phyloP scores from a whole-genome alignment of 2,797 vertebrate species.

The Delichon dasypus region DNA sequence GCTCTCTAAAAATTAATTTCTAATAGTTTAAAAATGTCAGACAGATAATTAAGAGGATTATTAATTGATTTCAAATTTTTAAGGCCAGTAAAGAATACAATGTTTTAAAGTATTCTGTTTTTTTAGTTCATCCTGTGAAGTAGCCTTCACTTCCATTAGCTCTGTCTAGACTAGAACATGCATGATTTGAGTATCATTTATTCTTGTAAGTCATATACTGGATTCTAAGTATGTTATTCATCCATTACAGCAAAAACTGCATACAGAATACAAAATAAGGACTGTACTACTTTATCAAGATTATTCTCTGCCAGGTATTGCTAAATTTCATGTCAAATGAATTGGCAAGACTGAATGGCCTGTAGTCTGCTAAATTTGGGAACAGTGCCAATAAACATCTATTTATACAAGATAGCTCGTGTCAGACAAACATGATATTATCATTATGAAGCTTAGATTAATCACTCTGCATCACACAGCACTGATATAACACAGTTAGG shows the following conservation, averaged over 20 bases:
- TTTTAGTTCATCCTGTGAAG: background rate
- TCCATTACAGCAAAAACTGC: background rate
- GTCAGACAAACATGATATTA: constrained; percentile 34
- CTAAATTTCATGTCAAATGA: constrained; percentile 7
- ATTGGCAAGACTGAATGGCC: background rate
- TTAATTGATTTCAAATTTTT: constrained; percentile 6
- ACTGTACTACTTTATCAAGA: background rate
- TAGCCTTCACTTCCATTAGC: background rate
- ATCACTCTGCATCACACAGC: background rate
- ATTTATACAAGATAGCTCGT: constrained; percentile 4
- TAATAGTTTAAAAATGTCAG: constrained; percentile 28
- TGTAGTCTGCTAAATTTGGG: background rate
- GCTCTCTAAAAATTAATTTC: constrained; percentile 43
- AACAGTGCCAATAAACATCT: constrained; percentile 6
- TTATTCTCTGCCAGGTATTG: background rate
- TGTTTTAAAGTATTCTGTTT: background rate
- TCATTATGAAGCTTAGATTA: constrained; percentile 19
- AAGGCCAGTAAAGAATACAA: background rate
- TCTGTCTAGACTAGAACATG: background rate
- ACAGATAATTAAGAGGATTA: constrained; percentile 50
- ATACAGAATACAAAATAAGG: background rate
- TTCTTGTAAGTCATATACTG: background rate
- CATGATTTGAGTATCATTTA: background rate
- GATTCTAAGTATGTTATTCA: background rate
- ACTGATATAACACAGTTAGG: background rate